Evolutionary conservation across 1,140 invertebrate genomes (phyloP), one percentile per base, ranked within the genome.

Genomic region (Pectinophora gossypiella): DNA sequence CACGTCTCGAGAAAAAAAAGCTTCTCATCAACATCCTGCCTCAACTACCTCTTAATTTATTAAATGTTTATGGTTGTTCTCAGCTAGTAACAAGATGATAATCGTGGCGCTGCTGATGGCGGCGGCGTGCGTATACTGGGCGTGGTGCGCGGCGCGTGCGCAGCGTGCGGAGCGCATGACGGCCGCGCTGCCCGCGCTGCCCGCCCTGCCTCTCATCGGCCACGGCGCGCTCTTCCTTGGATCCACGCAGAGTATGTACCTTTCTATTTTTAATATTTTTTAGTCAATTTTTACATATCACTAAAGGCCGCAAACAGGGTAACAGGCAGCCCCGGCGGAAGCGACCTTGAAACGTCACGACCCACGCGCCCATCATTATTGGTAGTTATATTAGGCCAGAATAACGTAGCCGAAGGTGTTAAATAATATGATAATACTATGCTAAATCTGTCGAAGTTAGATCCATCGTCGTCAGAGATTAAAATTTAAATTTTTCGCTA

Each of bases 141-240:
- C 56, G 13, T 64, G 65, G 32, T 75, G 67, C 68, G 18, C 19
- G 0, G 19, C 43, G 1, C 23, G 47, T 5, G 52, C 57, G 0
- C 56, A 56, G 3, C 54, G 56, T 3, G 43, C 76, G 23, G 69
- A 88, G 32, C 61, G 68, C 16, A 63, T 75, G 44, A 78, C 80
- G 12, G 66, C 70, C 5, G 62, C 67, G 56, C 64, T 90, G 36
- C 87, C 89, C 0, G 89, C 89, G 18, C 91, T 90, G 0, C 77
- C 81, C 1, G 64, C 85, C 0, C 50, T 90, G 0, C 92, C 91
- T 0, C 43, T 93, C 2, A 66, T 93, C 13, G 91, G 91, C 19
- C 90, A 90, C 54, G 89, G 87, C 19, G 77, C 88, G 51, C 64
- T 86, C 18, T 89, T 91, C 52, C 61, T 89, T 2, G 89, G 89